Evolutionary conservation across 2,888 invertebrate species (phyloP).

Genomic region (Drosophila nr. fundita): DNA sequence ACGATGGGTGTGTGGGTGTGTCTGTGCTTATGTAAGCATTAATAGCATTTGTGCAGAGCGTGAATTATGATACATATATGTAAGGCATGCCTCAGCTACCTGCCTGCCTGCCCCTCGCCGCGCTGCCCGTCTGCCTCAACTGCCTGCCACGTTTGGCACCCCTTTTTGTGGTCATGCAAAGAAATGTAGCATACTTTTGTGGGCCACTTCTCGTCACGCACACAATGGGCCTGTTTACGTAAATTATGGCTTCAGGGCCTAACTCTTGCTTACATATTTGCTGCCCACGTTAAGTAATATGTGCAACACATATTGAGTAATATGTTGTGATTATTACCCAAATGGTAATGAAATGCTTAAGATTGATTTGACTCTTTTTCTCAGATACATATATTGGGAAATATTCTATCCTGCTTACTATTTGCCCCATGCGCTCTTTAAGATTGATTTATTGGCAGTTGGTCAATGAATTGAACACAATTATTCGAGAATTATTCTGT

Average conservation of each 20-base stretch:
- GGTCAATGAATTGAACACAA: neutral
- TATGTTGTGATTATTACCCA: neutral
- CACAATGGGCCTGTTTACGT: constrained; percentile 26
- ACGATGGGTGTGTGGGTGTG: constrained; percentile 1
- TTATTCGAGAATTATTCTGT: neutral
- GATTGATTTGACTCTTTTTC: neutral
- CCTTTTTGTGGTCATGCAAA: constrained; percentile 26
- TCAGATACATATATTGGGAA: neutral
- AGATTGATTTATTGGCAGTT: neutral
- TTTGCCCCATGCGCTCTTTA: neutral
- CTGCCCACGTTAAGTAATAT: neutral
- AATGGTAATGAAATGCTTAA: neutral
- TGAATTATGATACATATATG: constrained; percentile 51
- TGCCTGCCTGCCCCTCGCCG: neutral
- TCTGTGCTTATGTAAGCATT: constrained; percentile 44
- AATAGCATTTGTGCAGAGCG: constrained; percentile 73
- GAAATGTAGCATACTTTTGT: constrained; percentile 69
- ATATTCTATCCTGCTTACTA: neutral
- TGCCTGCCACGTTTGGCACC: constrained; percentile 12
- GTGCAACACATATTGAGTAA: neutral
- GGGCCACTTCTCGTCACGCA: constrained; percentile 34
- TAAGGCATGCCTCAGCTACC: constrained; percentile 49
- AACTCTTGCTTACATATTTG: neutral
- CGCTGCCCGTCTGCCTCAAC: constrained; percentile 23
- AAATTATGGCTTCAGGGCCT: constrained; percentile 10